A percentile compares a stretch with the other conserved stretches of the same genome.
These are phyloP conservation scores for Felis catus DNA, from an alignment of 2,113 vertebrate species.

Conservation along the genomic window DNA sequence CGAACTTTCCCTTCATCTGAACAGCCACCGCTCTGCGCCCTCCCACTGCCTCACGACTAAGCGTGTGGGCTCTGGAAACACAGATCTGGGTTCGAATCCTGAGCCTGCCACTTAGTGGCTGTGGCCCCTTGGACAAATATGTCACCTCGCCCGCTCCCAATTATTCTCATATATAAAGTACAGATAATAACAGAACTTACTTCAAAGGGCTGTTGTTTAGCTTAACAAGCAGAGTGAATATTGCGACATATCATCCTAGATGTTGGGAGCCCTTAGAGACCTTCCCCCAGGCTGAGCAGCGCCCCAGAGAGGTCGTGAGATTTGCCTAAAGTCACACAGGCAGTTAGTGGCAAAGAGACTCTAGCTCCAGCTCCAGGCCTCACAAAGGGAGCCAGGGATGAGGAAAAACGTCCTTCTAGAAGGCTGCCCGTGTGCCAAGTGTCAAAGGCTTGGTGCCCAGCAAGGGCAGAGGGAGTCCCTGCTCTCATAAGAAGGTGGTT, in stretches of 20 bases:
- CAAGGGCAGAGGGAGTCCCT: neutral
- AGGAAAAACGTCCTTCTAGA: fast-evolving
- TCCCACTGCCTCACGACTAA: neutral
- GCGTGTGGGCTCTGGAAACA: neutral
- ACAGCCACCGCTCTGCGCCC: fast-evolving
- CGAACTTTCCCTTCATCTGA: fast-evolving
- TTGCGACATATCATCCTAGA: neutral
- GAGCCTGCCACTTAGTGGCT: neutral
- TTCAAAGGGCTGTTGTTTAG: slow-evolving; percentile 52
- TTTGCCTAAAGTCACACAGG: neutral
- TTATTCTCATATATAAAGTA: slow-evolving; percentile 16
- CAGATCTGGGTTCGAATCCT: neutral
- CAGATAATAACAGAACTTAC: slow-evolving; percentile 64
- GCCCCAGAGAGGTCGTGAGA: neutral
- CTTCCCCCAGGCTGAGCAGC: neutral
- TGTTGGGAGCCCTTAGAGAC: neutral
- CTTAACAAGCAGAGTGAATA: slow-evolving; percentile 9
- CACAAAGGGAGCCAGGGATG: neutral
- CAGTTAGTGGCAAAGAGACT: neutral
- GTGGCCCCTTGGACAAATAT: slow-evolving; percentile 50
- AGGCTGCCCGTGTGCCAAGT: fast-evolving
- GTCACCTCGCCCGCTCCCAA: neutral
- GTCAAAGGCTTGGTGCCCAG: neutral
- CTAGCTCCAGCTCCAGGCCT: neutral
- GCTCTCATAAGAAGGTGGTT: neutral